Percentiles rank a stretch among this genome's conserved stretches.
phyloP scores from a whole-genome alignment of 2,113 vertebrate genomes.

The Otis tarda region DNA sequence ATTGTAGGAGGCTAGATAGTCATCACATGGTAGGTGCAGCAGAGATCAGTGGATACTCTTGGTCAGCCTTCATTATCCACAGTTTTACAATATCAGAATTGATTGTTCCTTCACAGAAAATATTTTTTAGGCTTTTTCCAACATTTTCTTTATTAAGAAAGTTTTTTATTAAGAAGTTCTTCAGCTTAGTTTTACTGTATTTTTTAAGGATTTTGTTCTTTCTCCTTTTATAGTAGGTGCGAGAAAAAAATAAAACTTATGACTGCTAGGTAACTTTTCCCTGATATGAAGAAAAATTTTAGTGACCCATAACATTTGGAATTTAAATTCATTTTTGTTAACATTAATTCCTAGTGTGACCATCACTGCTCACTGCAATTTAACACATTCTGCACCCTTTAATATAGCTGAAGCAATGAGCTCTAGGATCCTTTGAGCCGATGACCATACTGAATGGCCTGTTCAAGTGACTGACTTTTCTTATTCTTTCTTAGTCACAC shows the following conservation, averaged over 20 bases:
- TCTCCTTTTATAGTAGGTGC: neutral
- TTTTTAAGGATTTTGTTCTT: neutral
- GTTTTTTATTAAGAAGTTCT: neutral
- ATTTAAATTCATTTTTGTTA: constrained; percentile 42
- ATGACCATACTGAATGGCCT: neutral
- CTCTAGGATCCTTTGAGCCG: neutral
- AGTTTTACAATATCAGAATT: neutral
- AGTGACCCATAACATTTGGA: constrained; percentile 19
- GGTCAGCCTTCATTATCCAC: neutral
- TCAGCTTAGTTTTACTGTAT: neutral
- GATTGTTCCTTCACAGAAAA: neutral
- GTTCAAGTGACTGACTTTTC: constrained; percentile 29
- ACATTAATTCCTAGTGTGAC: constrained; percentile 38
- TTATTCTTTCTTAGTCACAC: neutral
- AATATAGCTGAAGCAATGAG: neutral
- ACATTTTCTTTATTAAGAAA: neutral
- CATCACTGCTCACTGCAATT: constrained; percentile 42
- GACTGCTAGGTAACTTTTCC: neutral
- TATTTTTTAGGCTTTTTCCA: neutral
- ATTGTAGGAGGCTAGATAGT: neutral
- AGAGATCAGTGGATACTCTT: neutral
- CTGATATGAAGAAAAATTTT: neutral
- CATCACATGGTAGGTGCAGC: neutral
- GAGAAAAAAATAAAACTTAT: neutral
- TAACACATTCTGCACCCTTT: constrained; percentile 44